Conservation (phyloP, 2,888 invertebrate genomes). For the Nymphalis urticae region DNA sequence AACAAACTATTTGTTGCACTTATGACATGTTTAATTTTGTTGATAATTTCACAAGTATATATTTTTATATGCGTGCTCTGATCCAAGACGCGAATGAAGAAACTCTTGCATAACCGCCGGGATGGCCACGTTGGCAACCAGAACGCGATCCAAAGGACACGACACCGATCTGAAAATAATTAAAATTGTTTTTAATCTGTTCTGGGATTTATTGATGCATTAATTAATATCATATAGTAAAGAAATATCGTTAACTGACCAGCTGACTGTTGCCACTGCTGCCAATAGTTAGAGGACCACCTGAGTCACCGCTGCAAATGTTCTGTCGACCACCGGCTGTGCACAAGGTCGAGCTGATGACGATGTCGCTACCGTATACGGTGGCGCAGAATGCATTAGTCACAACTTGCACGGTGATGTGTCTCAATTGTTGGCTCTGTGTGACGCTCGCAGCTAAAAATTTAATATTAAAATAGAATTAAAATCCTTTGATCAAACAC, state of each 20-base stretch:
- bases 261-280: background rate
- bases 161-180: slow-evolving; percentile 36
- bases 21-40: background rate
- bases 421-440: slow-evolving; percentile 23
- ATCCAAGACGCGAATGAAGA: slow-evolving; percentile 46
- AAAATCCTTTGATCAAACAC: too few relatives aligned
- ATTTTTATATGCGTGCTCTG: slow-evolving; percentile 34
- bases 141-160: slow-evolving; percentile 40
- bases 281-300: slow-evolving; percentile 47
- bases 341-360: slow-evolving; percentile 56
- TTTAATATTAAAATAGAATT: background rate
- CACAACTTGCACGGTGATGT: slow-evolving; percentile 50
- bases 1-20: background rate
- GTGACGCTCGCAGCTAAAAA: slow-evolving; percentile 23
- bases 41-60: background rate
- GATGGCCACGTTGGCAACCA: slow-evolving; percentile 44
- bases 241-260: background rate
- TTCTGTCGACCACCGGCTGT: slow-evolving; percentile 51
- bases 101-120: slow-evolving; percentile 46
- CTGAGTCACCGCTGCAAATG: slow-evolving; percentile 62
- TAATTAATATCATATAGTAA: too few relatives aligned
- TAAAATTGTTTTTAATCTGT: background rate
- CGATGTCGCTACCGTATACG: slow-evolving; percentile 48
- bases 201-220: too few relatives aligned
- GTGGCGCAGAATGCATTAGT: slow-evolving; percentile 56